phyloP scores from a whole-genome alignment of 2,888 invertebrate species.

The Agonopterix heracliana region DNA sequence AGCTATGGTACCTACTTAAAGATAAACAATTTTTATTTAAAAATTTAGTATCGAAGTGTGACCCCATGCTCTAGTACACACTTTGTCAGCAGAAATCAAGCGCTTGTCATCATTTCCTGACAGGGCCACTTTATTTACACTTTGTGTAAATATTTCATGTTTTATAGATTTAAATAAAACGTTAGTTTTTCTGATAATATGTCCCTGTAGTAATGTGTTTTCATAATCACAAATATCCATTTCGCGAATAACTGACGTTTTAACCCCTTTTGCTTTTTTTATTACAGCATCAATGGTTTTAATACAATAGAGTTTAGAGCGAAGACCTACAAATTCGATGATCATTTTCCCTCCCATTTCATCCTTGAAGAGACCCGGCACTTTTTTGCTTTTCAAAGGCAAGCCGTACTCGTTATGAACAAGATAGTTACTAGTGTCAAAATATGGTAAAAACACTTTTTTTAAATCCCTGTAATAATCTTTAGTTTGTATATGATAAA shows the following conservation, averaged over 20 bases:
- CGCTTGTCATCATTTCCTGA: conserved; percentile 4
- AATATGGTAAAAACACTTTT: conserved; percentile 6
- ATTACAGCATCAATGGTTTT: neutral
- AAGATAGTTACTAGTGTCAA: conserved; percentile 13
- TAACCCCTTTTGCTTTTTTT: conserved; percentile 8
- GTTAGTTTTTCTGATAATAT: neutral
- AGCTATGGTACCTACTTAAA: no score
- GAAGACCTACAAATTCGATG: conserved; percentile 10
- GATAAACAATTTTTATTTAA: no score
- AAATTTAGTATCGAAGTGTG: neutral
- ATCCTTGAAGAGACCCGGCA: no score
- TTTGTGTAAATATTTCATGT: conserved; percentile 1
- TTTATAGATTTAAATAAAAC: neutral
- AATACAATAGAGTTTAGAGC: conserved; percentile 13
- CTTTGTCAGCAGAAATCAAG: neutral
- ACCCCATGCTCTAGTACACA: conserved; percentile 4
- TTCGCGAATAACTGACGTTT: conserved; percentile 1
- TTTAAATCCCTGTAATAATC: conserved; percentile 12
- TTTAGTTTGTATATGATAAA: conserved; percentile 9
- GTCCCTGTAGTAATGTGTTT: neutral
- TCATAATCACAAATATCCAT: neutral
- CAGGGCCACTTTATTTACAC: conserved; percentile 3
- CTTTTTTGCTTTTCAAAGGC: conserved; percentile 5
- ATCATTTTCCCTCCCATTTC: conserved; percentile 13
- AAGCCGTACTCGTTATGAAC: conserved; percentile 4